phyloP scores from a whole-genome alignment of 2,797 vertebrate species.

The Presbytis comata region DNA sequence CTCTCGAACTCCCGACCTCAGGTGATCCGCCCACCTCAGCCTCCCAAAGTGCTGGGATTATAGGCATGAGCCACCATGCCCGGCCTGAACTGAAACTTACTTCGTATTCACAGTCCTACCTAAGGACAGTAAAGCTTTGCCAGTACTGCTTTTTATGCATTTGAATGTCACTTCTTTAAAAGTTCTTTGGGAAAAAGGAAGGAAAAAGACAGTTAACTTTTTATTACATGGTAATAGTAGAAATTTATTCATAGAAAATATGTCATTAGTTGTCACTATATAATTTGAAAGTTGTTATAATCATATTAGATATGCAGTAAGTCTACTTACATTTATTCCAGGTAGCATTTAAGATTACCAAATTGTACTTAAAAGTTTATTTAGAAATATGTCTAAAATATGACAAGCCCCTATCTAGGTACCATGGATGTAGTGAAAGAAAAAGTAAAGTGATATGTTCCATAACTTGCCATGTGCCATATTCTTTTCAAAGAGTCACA shows the following conservation, averaged over 20 bases:
- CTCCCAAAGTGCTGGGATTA: too few species aligned
- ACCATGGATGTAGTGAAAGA: not conserved
- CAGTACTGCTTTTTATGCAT: slow-evolving; percentile 2
- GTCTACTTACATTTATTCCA: not conserved
- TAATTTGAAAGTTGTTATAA: slow-evolving; percentile 36
- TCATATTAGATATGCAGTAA: not conserved
- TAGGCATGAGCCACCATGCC: too few species aligned
- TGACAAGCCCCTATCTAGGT: not conserved
- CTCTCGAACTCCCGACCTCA: too few species aligned
- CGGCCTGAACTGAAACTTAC: not conserved
- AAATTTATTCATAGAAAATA: not conserved
- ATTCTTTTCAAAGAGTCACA: slow-evolving; percentile 12
- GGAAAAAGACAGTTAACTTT: slow-evolving; percentile 1
- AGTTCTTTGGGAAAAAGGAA: not conserved
- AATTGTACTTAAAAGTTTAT: slow-evolving; percentile 9
- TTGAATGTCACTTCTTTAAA: not conserved
- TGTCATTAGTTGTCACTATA: not conserved
- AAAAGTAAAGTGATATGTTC: slow-evolving; percentile 21
- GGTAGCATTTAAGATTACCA: slow-evolving; percentile 28
- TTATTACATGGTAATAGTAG: slow-evolving; percentile 21
- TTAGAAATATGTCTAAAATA: slow-evolving; percentile 40
- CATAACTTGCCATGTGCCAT: not conserved
- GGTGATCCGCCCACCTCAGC: too few species aligned
- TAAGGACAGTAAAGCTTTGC: slow-evolving; percentile 15
- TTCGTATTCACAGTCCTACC: not conserved